Conservation (phyloP, 2,113 vertebrate species). For the Phalacrocorax aristotelis region DNA sequence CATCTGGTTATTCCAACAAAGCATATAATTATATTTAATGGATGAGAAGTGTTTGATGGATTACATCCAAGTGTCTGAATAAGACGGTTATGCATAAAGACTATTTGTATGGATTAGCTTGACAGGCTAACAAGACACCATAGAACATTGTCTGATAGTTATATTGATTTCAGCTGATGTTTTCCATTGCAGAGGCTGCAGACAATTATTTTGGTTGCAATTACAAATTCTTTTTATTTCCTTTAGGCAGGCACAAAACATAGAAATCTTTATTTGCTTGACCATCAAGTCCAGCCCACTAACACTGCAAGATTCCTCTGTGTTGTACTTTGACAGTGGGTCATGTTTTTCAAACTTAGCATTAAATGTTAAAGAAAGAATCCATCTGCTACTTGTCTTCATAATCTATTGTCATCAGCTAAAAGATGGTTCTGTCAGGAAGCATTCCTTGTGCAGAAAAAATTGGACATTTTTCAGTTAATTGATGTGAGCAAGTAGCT, state of each 20-base stretch:
- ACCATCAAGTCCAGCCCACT: background rate
- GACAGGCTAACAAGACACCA: slow-evolving; percentile 48
- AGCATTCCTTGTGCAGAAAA: background rate
- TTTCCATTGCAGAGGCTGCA: background rate
- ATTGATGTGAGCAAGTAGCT: background rate
- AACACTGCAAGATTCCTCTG: background rate
- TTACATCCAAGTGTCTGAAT: slow-evolving; percentile 67
- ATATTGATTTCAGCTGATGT: background rate
- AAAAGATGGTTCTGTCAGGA: background rate
- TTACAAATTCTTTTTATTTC: background rate
- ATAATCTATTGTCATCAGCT: background rate
- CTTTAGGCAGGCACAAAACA: background rate
- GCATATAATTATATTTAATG: slow-evolving; percentile 77
- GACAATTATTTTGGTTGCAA: background rate
- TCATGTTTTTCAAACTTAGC: background rate
- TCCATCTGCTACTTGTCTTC: background rate
- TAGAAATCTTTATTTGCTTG: background rate
- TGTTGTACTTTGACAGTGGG: background rate
- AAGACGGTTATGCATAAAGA: slow-evolving; percentile 60
- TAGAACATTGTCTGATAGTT: background rate
- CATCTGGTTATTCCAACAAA: slow-evolving; percentile 78
- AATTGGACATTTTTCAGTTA: background rate
- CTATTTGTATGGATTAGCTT: slow-evolving; percentile 50
- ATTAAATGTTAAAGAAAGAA: background rate
- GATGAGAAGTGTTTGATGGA: slow-evolving; percentile 72